A percentile compares a stretch with the other conserved stretches of the same genome.
Evolutionary conservation across 2,113 vertebrate species (phyloP).

Genomic region (Tympanuchus pallidicinctus): DNA sequence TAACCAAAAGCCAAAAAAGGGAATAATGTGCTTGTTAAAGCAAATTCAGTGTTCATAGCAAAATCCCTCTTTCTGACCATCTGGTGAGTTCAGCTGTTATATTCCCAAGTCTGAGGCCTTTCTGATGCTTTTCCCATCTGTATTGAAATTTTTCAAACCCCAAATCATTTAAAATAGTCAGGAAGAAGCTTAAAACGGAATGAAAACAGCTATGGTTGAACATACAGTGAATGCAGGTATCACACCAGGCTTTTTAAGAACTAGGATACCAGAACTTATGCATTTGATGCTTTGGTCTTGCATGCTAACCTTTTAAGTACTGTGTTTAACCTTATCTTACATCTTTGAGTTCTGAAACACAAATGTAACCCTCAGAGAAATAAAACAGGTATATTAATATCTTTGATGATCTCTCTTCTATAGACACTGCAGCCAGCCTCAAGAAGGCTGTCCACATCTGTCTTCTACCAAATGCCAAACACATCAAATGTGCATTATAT

Average conservation of each 20-base stretch:
- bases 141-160: not conserved
- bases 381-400: not conserved
- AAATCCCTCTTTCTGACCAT: not conserved
- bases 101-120: not conserved
- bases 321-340: not conserved
- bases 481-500: not conserved
- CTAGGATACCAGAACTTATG: not conserved
- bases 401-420: not conserved
- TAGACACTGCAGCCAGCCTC: not conserved
- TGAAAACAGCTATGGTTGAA: not conserved
- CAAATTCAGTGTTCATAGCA: not conserved
- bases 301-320: not conserved
- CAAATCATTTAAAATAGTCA: not conserved
- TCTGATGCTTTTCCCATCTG: not conserved
- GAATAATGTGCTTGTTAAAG: not conserved
- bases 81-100: not conserved
- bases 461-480: not conserved
- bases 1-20: slow-evolving; percentile 28
- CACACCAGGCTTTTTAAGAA: not conserved
- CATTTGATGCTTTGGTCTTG: not conserved
- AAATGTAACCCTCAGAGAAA: not conserved
- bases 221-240: not conserved
- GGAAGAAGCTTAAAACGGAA: not conserved
- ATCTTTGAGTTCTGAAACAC: not conserved
- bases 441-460: not conserved